Conservation (phyloP, 2,797 vertebrate genomes). For the Myiothlypis coronata region DNA sequence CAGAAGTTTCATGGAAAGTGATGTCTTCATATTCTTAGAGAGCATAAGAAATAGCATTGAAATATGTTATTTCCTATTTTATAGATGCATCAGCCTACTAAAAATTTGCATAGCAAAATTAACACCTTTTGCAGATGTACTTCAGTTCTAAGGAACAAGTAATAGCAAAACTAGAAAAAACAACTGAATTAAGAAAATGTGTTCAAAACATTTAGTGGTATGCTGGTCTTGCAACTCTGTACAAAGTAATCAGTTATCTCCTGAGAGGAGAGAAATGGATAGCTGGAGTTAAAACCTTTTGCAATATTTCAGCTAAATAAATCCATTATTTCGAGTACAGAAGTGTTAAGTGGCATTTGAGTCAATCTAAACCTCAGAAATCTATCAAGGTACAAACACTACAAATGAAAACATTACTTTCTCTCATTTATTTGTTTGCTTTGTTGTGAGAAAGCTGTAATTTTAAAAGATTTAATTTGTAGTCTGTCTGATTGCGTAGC, state of each 20-base stretch:
- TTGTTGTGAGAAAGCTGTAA: constrained; percentile 5
- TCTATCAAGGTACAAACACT: not conserved
- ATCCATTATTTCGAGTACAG: not conserved
- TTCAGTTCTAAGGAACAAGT: not conserved
- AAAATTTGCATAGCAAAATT: not conserved
- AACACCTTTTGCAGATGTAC: not conserved
- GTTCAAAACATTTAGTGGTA: not conserved
- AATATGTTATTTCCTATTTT: not conserved
- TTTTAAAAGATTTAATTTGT: not conserved
- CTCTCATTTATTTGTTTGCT: not conserved
- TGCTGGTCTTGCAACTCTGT: not conserved
- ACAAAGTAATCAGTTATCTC: not conserved
- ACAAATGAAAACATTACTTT: not conserved
- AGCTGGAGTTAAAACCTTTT: not conserved
- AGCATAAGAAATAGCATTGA: not conserved
- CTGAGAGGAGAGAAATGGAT: not conserved
- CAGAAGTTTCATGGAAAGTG: not conserved
- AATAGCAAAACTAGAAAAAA: not conserved
- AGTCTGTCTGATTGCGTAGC: not conserved
- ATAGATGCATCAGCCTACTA: not conserved
- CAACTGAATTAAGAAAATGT: not conserved
- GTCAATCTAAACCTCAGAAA: not conserved
- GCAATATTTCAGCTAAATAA: not conserved
- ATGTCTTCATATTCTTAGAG: not conserved
- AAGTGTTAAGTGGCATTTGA: not conserved